Evolutionary conservation across 1,140 invertebrate species (phyloP), one percentile per base, ranked within the genome.

Genomic region (Colletes gigas): DNA sequence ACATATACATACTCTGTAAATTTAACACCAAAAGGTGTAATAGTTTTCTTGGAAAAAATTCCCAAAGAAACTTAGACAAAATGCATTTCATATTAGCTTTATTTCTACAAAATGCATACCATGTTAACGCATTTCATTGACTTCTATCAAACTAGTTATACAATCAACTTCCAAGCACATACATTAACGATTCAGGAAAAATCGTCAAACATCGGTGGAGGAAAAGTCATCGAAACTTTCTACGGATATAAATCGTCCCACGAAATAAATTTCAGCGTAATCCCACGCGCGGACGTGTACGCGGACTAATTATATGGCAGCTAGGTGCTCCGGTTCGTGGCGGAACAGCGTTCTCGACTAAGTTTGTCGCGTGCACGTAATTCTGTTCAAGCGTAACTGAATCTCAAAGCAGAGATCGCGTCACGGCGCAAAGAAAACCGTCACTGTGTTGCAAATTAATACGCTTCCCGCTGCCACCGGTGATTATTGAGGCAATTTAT

Each of bases 281-380:
- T 60, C 69, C 69, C 39, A 57, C 55, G 69, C 69, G 30, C 5
- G 19, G 4, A 60, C 55, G n/a, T 47, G 19, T 60, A 60, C 41
- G 69, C 69, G 10, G 60, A 47, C 69, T 59, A 71, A 71, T 71
- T 59, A 71, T 59, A 71, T 54, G 5, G 19, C 19, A 17, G 19
- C 8, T 44, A 62, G 21, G 19, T 50, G 41, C 41, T 21, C 57
- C 19, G 15, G 57, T 72, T 59, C n/a, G n/a, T 10, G 1, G 14
- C n/a, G 17, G 41, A 66, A 66, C 30, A 47, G 30, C 63, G 41
- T 50, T 62, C 70, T 30, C 19, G 47, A 9, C 59, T 73, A 73
- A 63, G 57, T 73, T 73, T 62, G 71, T 73, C 57, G 12, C 71
- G 44, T 30, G 59, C n/a, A 47, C 55, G 55, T 60, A 71, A 60